Evolutionary conservation across 2,888 invertebrate genomes (phyloP), one percentile per base, ranked within the genome.

Genomic region (Mechanitis mazaeus): DNA sequence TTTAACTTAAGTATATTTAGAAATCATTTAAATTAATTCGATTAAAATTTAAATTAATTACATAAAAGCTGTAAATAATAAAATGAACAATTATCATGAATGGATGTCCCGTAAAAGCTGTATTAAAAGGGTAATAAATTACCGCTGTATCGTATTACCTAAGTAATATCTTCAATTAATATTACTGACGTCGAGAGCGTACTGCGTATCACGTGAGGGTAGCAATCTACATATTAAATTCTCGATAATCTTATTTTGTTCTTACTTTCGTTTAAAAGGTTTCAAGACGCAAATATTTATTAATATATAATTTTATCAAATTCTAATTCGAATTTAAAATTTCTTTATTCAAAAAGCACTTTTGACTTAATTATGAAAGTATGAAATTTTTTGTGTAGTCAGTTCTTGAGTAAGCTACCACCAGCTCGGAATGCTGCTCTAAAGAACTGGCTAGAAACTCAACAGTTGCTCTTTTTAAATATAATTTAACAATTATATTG

Each of bases 131-230:
- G 38, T 55, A 59, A 63, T 63, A 33, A 56, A 63, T 47, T 59
- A 59, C 54, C 60, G 42, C 54, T 42, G 63, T 58, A 60, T 59
- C 57, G 54, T 64, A 46, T 60, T 64, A 62, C 64, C 62, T 64
- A 61, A 64, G 55, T 56, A 63, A 61, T 60, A 57, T 61, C 63
- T 54, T 54, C 61, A 66, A 68, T 66, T 66, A 67, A 61, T 61
- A 68, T 59, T 60, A 55, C 55, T 55, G 50, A 47, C 45, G 38
- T 50, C 33, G 63, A 57, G 61, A 58, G 55, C 64, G 62, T 55
- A 59, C 53, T 59, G 59, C 56, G 46, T 54, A 56, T 42, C 20
- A 31, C 54, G 20, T 54, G 33, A 54, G 56, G 45, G 47, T 33
- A n/a, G 38, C 54, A 62, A 47, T 63, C 33, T 46, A 56, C 47